Conservation (phyloP, 2,888 invertebrate genomes). For the Chrysolina haemoptera region DNA sequence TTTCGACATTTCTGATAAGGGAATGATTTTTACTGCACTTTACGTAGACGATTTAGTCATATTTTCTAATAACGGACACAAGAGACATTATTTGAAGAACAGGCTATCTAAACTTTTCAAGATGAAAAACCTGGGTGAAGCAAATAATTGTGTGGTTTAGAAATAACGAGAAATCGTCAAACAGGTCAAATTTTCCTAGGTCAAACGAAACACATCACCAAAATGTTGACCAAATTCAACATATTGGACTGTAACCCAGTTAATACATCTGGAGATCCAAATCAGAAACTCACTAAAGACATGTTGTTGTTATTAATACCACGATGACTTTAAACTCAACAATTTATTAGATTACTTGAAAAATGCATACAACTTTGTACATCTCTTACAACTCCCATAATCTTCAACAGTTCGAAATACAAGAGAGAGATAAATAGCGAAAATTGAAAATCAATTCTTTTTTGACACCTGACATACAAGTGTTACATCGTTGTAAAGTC, state of each 20-base stretch:
- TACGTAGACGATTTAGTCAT: constrained; percentile 8
- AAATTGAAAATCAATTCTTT: no score
- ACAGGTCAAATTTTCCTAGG: background rate
- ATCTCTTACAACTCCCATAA: no score
- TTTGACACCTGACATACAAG: no score
- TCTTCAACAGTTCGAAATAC: no score
- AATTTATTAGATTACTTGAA: no score
- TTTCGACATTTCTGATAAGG: background rate
- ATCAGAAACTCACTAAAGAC: constrained; percentile 19
- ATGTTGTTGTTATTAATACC: no score
- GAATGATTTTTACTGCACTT: background rate
- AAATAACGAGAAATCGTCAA: background rate
- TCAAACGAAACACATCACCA: background rate
- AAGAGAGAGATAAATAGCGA: no score
- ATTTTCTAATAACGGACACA: background rate
- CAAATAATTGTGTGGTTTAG: constrained; percentile 8
- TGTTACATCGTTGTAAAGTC: no score
- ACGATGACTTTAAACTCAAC: no score
- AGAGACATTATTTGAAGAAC: background rate
- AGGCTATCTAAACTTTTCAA: background rate
- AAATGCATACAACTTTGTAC: no score
- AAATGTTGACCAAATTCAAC: background rate
- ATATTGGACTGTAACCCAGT: constrained; percentile 24
- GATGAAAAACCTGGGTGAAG: background rate
- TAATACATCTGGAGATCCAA: constrained; percentile 20